Evolutionary conservation across 2,888 invertebrate genomes (phyloP).

Genomic region (Cordilura impudica): DNA sequence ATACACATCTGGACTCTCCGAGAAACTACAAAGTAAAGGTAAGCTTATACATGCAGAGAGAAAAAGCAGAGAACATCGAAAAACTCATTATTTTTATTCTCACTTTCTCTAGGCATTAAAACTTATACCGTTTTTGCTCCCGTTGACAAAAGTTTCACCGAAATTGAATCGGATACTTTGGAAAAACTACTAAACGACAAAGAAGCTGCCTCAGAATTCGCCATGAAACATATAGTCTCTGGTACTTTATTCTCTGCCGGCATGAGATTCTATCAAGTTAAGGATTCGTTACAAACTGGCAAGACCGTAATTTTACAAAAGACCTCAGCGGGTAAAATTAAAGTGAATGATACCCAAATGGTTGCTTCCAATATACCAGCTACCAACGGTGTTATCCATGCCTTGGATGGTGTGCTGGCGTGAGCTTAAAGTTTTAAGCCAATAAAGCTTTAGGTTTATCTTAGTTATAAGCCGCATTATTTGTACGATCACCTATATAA

Average conservation of each 20-base stretch:
- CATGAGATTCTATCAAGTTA: conserved; percentile 91
- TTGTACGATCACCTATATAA: conserved; percentile 15
- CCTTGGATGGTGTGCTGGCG: conserved; percentile 85
- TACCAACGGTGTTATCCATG: conserved; percentile 92
- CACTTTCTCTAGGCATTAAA: conserved; percentile 88
- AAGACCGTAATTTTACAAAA: conserved; percentile 89
- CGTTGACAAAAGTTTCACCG: conserved; percentile 88
- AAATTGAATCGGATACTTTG: conserved; percentile 81
- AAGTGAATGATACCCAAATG: conserved; percentile 89
- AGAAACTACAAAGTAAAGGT: conserved; percentile 80
- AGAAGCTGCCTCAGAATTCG: conserved; percentile 84
- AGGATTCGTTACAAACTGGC: conserved; percentile 86
- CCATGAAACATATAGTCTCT: conserved; percentile 86
- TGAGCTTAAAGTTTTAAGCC: conserved; percentile 65
- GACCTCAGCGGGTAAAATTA: conserved; percentile 85
- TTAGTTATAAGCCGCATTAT: conserved; percentile 41
- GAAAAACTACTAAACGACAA: conserved; percentile 82
- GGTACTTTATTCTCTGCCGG: conserved; percentile 91
- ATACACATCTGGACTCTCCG: conserved; percentile 87
- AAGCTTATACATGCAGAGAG: background rate
- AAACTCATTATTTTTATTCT: too few relatives aligned
- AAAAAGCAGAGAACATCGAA: too few relatives aligned
- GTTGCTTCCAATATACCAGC: conserved; percentile 91
- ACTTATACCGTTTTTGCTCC: conserved; percentile 92
- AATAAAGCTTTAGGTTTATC: conserved; percentile 12